Percentiles rank a stretch among this genome's conserved stretches.
Conservation (phyloP, 2,888 invertebrate genomes). For the Eilema griseolum region DNA sequence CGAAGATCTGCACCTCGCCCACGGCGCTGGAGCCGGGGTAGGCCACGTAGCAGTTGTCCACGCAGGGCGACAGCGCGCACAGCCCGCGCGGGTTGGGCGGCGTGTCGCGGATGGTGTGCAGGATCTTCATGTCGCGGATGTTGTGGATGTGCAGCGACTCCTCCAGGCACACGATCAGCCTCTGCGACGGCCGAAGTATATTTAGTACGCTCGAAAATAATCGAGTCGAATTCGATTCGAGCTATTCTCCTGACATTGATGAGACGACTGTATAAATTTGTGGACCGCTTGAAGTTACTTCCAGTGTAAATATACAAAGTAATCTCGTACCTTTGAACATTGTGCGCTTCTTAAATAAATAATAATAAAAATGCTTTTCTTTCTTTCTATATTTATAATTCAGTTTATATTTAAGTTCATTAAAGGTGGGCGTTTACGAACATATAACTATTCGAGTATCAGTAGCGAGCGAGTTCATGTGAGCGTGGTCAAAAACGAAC, state of each 20-base stretch:
- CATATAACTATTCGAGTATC: too few relatives aligned
- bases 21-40: conserved; percentile 98
- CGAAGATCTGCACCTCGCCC: conserved; percentile 98
- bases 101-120: conserved; percentile 99
- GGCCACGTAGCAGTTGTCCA: conserved; percentile 97
- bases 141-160: conserved; percentile 99
- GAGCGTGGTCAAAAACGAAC: too few relatives aligned
- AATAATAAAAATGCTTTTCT: too few relatives aligned
- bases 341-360: too few relatives aligned
- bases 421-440: too few relatives aligned
- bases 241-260: neutral
- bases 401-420: too few relatives aligned
- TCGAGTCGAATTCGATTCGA: neutral
- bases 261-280: neutral
- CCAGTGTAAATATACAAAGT: too few relatives aligned
- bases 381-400: too few relatives aligned
- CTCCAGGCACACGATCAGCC: conserved; percentile 98
- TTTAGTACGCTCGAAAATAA: neutral
- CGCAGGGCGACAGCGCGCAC: conserved; percentile 95
- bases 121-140: conserved; percentile 98
- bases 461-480: too few relatives aligned
- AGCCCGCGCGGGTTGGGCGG: conserved; percentile 97
- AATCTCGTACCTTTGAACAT: too few relatives aligned
- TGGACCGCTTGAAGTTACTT: too few relatives aligned
- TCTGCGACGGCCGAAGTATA: conserved; percentile 78